Evolutionary conservation across 2,113 vertebrate species (phyloP), one percentile per base, ranked within the genome.

Genomic region (Anarhynchus alexandrinus): DNA sequence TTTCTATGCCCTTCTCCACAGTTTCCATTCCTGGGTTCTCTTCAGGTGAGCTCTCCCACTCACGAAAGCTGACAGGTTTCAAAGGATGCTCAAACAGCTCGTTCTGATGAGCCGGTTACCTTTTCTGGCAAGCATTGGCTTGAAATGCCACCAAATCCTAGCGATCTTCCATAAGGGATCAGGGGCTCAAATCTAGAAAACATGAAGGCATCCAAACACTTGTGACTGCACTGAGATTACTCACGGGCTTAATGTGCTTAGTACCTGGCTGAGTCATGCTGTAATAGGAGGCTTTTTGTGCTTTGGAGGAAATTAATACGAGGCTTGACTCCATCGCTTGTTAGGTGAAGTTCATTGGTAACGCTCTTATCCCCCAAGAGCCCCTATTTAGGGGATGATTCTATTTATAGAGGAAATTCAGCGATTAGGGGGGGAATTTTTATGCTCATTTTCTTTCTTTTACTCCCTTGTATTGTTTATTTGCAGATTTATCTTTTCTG

Each of bases 231-330:
- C 54, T 40, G 73, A 85, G 78, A 94, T 92, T 94, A 91, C 74
- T 96, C 82, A 71, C 32, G 65, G 62, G 59, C 67, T 90, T 93
- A 83, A 83, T 77, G 62, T 82, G 58, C 85, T 91, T 67, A 66
- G 82, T 94, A 94, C 89, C 87, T 96, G 93, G 16, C 71, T 95
- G 91, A 95, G 87, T 96, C 91, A 93, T 22, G 26, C 42, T 72
- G 3, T 69, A 85, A 90, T 29, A 54, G 86, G 73, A 94, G 82
- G 40, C 66, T 93, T 51, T 96, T 95, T 86, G 78, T 69, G 77
- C 62, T 92, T 29, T 11, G 42, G 40, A 65, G 45, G 66, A 82
- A 91, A 91, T 79, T 79, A 94, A 49, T 49, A 45, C 77, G n/a
- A 82, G n/a, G 23, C 42, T 77, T 93, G 73, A 70, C 51, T 86